Conservation (phyloP, 2,113 vertebrate species). For the Protomyctophum bolini region DNA sequence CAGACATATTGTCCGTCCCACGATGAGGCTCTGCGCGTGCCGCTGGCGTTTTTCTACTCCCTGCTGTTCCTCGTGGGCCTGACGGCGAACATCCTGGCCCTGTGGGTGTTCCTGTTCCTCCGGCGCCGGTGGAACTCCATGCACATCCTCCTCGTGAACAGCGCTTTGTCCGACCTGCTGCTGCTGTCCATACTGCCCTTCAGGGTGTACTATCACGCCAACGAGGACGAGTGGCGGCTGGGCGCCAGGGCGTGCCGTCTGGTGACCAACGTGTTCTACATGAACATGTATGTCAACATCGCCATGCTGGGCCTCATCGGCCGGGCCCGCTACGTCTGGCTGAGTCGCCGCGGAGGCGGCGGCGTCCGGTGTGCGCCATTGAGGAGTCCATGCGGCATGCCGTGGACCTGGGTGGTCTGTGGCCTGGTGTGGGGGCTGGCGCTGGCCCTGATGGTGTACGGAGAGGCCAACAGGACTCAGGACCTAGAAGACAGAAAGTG, state of each 20-base stretch:
- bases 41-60: no score
- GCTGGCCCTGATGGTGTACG: slow-evolving; percentile 65
- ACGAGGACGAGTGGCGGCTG: slow-evolving; percentile 79
- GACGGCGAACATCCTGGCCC: no score
- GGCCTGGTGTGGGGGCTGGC: slow-evolving; percentile 79
- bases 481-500: slow-evolving; percentile 60
- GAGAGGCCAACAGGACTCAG: slow-evolving; percentile 70
- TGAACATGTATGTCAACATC: slow-evolving; percentile 94
- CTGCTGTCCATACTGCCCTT: no score
- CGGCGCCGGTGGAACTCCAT: no score
- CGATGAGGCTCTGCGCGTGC: no score
- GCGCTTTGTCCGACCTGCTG: no score
- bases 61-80: no score
- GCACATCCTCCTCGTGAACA: no score
- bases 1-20: no score
- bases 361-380: slow-evolving; percentile 28
- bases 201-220: slow-evolving; percentile 68
- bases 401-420: slow-evolving; percentile 73
- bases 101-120: no score
- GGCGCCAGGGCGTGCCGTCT: slow-evolving; percentile 75
- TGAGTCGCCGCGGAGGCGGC: slow-evolving; percentile 65
- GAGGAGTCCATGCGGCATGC: no score
- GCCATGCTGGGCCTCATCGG: slow-evolving; percentile 88
- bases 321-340: slow-evolving; percentile 85
- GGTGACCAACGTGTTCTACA: slow-evolving; percentile 90